Percentiles rank a stretch among this genome's conserved stretches.
phyloP scores from a whole-genome alignment of 2,113 vertebrate genomes.

The Agelaius tricolor region DNA sequence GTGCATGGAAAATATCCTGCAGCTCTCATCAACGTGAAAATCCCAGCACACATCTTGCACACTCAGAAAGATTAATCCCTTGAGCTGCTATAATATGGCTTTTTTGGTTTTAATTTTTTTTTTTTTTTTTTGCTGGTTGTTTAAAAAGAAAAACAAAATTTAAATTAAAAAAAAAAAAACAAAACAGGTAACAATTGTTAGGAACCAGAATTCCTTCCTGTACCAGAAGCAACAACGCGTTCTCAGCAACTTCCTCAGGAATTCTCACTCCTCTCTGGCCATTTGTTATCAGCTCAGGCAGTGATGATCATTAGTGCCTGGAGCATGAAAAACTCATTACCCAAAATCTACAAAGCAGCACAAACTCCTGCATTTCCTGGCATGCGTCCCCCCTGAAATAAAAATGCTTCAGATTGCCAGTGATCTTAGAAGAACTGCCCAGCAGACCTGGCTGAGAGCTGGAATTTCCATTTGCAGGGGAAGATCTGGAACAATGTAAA shows the following conservation, averaged over 20 bases:
- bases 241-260: constrained; percentile 66
- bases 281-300: constrained; percentile 59
- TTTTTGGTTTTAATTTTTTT: background rate
- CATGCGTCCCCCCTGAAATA: background rate
- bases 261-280: constrained; percentile 58
- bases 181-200: constrained; percentile 26
- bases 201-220: constrained; percentile 46
- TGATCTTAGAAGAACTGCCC: background rate
- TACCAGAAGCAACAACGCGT: constrained; percentile 59
- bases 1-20: background rate
- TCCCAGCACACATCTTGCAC: background rate
- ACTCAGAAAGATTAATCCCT: background rate
- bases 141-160: background rate
- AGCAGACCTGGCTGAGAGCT: background rate
- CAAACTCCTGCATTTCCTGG: constrained; percentile 13
- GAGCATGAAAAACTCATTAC: constrained; percentile 51
- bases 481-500: background rate
- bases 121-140: background rate
- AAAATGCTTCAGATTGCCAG: background rate
- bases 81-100: background rate
- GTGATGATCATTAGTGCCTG: background rate
- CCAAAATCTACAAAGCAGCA: constrained; percentile 1
- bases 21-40: background rate
- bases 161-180: background rate
- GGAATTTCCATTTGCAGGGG: background rate